phyloP scores from a whole-genome alignment of 2,888 invertebrate genomes.

The Metallyticus violacea region DNA sequence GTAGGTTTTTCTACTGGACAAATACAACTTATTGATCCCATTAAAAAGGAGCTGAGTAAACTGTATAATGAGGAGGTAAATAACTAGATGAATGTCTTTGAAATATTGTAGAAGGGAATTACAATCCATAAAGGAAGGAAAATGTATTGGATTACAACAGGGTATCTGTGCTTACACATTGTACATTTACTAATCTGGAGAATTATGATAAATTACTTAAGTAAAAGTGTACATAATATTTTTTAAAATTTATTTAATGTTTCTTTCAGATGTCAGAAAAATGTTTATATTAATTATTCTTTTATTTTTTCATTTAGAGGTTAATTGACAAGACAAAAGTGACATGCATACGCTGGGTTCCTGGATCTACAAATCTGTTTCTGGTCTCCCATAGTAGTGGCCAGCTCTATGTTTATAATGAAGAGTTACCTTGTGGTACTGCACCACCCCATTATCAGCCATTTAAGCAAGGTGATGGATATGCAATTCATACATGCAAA shows the following conservation, averaged over 20 bases:
- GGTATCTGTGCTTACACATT: background rate
- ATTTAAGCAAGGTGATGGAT: constrained; percentile 92
- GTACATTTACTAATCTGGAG: background rate
- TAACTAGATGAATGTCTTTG: constrained; percentile 29
- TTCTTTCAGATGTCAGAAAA: background rate
- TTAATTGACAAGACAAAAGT: constrained; percentile 91
- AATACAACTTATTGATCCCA: constrained; percentile 95
- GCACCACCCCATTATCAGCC: constrained; percentile 92
- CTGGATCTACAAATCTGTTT: constrained; percentile 90
- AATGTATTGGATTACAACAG: background rate
- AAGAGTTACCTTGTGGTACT: constrained; percentile 87
- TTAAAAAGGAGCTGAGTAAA: constrained; percentile 94
- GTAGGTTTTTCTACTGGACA: constrained; percentile 99
- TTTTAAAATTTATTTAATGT: too few relatives aligned
- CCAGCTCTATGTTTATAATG: constrained; percentile 96
- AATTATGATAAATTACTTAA: background rate
- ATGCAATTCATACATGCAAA: constrained; percentile 91
- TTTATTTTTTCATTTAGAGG: constrained; percentile 60
- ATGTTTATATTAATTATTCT: background rate
- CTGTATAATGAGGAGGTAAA: constrained; percentile 96
- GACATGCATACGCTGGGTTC: constrained; percentile 97
- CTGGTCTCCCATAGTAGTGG: constrained; percentile 94
- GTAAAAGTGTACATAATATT: background rate
- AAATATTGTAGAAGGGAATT: too few relatives aligned
- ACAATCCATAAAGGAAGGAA: background rate